Conservation (phyloP, 2,113 vertebrate genomes). For the Thinocorus orbignyianus region DNA sequence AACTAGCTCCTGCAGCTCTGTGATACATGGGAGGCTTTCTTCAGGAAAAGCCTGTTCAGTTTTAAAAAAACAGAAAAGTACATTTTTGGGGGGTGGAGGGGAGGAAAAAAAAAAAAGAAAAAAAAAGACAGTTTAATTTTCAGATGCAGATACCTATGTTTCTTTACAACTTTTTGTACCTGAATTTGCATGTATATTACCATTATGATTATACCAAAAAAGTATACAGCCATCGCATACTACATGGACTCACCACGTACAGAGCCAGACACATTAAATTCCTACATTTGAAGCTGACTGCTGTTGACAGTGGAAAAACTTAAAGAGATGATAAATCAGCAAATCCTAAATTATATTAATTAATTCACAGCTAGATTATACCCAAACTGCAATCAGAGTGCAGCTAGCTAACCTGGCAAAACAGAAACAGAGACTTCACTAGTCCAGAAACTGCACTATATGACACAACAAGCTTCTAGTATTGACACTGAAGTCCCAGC, state of each 20-base stretch:
- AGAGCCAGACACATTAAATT: background rate
- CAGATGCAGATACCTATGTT: background rate
- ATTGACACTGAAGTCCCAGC: background rate
- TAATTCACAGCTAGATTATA: background rate
- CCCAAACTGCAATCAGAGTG: background rate
- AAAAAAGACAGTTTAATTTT: background rate
- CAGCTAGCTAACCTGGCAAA: background rate
- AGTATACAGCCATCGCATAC: background rate
- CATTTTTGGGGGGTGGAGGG: no score
- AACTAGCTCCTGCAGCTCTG: background rate
- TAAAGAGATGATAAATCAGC: background rate
- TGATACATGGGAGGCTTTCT: background rate
- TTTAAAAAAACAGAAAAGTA: background rate
- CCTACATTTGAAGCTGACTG: background rate
- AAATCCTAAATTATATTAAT: background rate
- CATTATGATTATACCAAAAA: background rate
- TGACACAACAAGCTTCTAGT: background rate
- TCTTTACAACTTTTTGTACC: background rate
- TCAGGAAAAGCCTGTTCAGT: background rate
- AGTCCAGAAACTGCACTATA: background rate
- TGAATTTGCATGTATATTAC: background rate
- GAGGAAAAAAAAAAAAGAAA: no score
- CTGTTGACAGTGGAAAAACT: background rate
- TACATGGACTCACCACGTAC: rapidly evolving
- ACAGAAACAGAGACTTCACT: background rate